These are phyloP conservation scores for Dryococelus australis DNA, from an alignment of 2,888 invertebrate species.

Conservation along the genomic window DNA sequence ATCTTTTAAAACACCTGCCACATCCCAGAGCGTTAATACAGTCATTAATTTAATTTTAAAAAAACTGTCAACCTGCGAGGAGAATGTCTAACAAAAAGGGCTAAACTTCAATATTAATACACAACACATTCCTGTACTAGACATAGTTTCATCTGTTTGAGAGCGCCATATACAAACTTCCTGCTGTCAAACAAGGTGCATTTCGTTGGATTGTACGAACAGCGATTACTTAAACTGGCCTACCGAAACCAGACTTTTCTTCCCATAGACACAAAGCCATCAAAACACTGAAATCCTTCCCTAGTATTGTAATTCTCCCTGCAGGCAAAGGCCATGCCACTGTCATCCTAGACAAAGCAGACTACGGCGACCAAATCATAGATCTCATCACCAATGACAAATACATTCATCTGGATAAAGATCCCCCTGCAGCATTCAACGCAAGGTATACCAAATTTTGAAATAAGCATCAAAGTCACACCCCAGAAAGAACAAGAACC, in stretches of 20 bases:
- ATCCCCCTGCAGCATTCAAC: neutral
- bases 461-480: neutral
- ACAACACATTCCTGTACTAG: neutral
- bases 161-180: neutral
- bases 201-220: neutral
- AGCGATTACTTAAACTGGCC: neutral
- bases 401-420: neutral
- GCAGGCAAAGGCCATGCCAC: neutral
- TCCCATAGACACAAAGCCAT: neutral
- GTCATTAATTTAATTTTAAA: no score
- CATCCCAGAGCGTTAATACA: no score
- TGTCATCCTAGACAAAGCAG: neutral
- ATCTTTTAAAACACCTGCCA: no score
- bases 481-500: neutral
- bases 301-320: neutral
- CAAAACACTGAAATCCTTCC: neutral
- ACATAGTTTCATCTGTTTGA: neutral
- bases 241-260: neutral
- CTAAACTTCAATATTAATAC: neutral
- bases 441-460: neutral
- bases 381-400: neutral
- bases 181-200: neutral
- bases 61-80: no score
- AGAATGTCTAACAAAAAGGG: no score
- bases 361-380: neutral